Evolutionary conservation across 2,888 invertebrate species (phyloP).

Genomic region (Tuta absoluta): DNA sequence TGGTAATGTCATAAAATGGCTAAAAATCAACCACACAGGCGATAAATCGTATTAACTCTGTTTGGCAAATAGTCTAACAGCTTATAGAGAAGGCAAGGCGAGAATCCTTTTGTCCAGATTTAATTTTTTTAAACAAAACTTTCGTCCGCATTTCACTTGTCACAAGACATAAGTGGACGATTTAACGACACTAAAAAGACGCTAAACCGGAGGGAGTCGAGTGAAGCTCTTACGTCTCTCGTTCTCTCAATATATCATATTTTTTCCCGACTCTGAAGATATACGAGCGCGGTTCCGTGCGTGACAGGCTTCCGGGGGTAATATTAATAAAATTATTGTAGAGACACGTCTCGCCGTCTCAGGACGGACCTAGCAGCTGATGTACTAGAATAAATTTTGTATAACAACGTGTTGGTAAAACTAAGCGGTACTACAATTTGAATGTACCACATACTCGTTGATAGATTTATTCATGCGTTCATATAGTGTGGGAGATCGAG

Average conservation of each 20-base stretch:
- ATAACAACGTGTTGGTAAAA: no score
- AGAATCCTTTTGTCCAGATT: no score
- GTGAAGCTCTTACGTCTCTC: slow-evolving; percentile 72
- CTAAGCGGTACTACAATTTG: background rate
- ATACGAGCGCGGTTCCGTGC: slow-evolving; percentile 74
- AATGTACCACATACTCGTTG: no score
- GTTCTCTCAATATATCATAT: slow-evolving; percentile 79
- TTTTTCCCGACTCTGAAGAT: slow-evolving; percentile 73
- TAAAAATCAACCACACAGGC: no score
- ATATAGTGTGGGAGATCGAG: no score
- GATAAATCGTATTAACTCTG: no score
- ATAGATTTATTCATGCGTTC: no score
- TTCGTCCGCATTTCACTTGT: slow-evolving; percentile 36
- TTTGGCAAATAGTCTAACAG: no score
- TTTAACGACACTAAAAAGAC: slow-evolving; percentile 66
- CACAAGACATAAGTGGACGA: slow-evolving; percentile 47
- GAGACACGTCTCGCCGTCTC: slow-evolving; percentile 63
- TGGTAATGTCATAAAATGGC: no score
- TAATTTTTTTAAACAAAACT: slow-evolving; percentile 25
- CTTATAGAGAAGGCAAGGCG: no score
- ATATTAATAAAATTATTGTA: slow-evolving; percentile 81
- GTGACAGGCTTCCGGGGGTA: slow-evolving; percentile 77
- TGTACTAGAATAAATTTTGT: background rate
- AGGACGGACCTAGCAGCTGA: slow-evolving; percentile 54
- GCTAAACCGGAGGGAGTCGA: slow-evolving; percentile 67